These are phyloP conservation scores for Xestia ashworthii DNA, from an alignment of 2,888 invertebrate species.

Conservation along the genomic window DNA sequence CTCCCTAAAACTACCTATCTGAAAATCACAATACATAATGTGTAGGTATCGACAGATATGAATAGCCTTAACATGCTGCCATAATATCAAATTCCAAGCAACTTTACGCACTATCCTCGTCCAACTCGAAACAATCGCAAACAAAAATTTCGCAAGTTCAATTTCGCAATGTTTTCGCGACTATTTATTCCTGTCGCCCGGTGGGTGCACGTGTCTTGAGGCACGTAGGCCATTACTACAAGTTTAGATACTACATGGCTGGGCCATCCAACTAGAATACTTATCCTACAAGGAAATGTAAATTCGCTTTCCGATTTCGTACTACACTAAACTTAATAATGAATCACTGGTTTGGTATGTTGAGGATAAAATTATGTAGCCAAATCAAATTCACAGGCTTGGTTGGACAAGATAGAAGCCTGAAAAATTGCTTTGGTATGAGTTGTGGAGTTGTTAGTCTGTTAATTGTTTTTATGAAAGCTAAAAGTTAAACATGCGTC, in stretches of 20 bases:
- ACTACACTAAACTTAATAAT: slow-evolving; percentile 49
- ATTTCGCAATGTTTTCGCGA: slow-evolving; percentile 62
- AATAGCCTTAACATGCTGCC: background rate
- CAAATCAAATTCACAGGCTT: background rate
- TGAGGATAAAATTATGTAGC: slow-evolving; percentile 18
- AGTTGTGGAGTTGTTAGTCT: background rate
- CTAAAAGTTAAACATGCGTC: background rate
- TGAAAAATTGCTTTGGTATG: background rate
- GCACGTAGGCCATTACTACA: slow-evolving; percentile 68
- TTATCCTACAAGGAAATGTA: slow-evolving; percentile 59
- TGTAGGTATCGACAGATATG: background rate
- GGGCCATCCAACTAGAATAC: slow-evolving; percentile 57
- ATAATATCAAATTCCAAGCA: background rate
- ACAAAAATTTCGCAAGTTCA: slow-evolving; percentile 56
- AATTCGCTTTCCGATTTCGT: slow-evolving; percentile 58
- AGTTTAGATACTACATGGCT: slow-evolving; percentile 57
- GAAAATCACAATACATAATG: background rate
- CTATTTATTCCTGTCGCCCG: slow-evolving; percentile 62
- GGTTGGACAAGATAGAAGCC: background rate
- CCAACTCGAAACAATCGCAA: background rate
- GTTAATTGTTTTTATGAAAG: background rate
- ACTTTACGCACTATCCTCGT: background rate
- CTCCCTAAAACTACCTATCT: too few relatives aligned
- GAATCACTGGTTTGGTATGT: slow-evolving; percentile 29
- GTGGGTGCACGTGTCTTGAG: slow-evolving; percentile 62